A percentile compares a stretch with the other conserved stretches of the same genome.
phyloP scores from a whole-genome alignment of 2,113 vertebrate species.

The Psilopogon haemacephalus region DNA sequence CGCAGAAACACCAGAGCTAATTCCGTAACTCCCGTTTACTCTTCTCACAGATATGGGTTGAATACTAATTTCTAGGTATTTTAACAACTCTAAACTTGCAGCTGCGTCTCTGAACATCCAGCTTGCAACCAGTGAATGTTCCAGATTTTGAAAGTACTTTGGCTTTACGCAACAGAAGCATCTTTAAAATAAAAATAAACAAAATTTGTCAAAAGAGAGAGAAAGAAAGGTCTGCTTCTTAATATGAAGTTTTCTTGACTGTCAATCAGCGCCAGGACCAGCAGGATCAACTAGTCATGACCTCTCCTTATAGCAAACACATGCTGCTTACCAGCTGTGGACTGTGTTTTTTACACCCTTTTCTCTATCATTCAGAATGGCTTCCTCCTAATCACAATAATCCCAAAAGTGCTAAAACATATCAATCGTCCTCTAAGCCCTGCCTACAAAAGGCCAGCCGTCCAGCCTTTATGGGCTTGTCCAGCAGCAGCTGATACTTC shows the following conservation, averaged over 20 bases:
- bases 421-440: constrained; percentile 87
- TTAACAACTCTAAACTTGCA: constrained; percentile 16
- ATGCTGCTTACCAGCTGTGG: constrained; percentile 85
- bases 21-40: constrained; percentile 7
- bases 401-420: constrained; percentile 84
- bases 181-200: accelerated
- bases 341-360: constrained; percentile 77
- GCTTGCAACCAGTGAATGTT: not conserved
- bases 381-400: constrained; percentile 89
- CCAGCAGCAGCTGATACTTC: constrained; percentile 86
- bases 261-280: constrained; percentile 81
- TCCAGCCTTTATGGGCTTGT: constrained; percentile 83
- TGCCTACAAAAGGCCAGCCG: constrained; percentile 83
- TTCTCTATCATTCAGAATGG: constrained; percentile 80
- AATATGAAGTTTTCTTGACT: constrained; percentile 74
- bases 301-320: constrained; percentile 78
- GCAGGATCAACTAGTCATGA: constrained; percentile 83
- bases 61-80: constrained; percentile 43
- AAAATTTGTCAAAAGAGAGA: no score
- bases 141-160: not conserved
- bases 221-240: constrained; percentile 48
- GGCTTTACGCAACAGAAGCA: not conserved
- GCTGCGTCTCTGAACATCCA: not conserved
- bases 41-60: not conserved
- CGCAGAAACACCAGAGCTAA: not conserved